These are phyloP conservation scores for Lutjanus argentimaculatus DNA, from an alignment of 2,797 vertebrate species.

Conservation along the genomic window DNA sequence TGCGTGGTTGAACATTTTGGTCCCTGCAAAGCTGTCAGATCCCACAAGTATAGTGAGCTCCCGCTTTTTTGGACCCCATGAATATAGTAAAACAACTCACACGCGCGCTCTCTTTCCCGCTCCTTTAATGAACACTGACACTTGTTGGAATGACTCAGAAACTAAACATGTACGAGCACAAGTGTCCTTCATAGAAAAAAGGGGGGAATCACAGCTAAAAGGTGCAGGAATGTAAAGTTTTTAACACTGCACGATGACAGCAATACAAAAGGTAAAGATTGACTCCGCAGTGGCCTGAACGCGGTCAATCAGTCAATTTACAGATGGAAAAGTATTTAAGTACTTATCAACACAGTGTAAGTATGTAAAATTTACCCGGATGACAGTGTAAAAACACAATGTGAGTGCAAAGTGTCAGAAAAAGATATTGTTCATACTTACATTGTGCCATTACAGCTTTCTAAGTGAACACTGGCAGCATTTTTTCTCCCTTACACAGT, in stretches of 20 bases:
- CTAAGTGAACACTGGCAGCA: conserved; percentile 44
- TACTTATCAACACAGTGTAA: conserved; percentile 59
- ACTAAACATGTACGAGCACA: conserved; percentile 30
- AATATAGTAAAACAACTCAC: too few species aligned
- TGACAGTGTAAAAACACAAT: conserved; percentile 59
- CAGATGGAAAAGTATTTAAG: conserved; percentile 44
- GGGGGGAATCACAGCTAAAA: conserved; percentile 50
- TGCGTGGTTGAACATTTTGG: too few species aligned
- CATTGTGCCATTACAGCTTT: conserved; percentile 62
- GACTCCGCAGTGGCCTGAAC: conserved; percentile 44
- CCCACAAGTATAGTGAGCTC: too few species aligned
- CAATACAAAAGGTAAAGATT: conserved; percentile 43
- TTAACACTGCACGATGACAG: conserved; percentile 54
- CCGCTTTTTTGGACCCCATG: too few species aligned
- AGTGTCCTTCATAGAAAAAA: conserved; percentile 43
- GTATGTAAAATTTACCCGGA: conserved; percentile 35
- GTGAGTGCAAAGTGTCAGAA: conserved; percentile 63
- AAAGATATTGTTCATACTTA: conserved; percentile 45
- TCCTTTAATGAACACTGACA: conserved; percentile 34
- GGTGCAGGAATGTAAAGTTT: conserved; percentile 58
- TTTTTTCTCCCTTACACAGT: conserved; percentile 60
- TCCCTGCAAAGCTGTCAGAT: too few species aligned
- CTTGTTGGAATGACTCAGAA: conserved; percentile 64
- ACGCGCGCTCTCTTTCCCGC: too few species aligned
- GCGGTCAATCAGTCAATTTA: conserved; percentile 34